Evolutionary conservation across 1,140 invertebrate species (phyloP).

Genomic region (Drosophila equinoxialis): DNA sequence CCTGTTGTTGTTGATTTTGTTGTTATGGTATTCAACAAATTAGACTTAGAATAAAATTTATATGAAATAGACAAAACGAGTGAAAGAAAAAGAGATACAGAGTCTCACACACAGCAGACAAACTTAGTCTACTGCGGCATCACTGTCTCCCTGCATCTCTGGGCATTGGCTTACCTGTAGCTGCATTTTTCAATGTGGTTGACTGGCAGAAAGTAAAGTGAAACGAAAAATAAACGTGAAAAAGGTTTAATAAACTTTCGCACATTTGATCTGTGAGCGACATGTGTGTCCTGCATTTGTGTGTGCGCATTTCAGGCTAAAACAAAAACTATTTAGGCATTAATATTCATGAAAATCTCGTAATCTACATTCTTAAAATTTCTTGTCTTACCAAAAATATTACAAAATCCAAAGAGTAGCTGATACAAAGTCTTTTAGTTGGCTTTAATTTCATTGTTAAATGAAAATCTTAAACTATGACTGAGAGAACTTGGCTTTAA

Average conservation of each 20-base stretch:
- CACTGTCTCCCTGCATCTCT: neutral
- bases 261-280: neutral
- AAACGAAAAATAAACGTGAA: neutral
- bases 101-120: neutral
- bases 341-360: too few relatives aligned
- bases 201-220: neutral
- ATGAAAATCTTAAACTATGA: neutral
- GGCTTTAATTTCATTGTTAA: too few relatives aligned
- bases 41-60: constrained; percentile 9
- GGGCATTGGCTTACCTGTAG: neutral
- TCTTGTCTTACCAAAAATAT: too few relatives aligned
- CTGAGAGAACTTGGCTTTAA: neutral
- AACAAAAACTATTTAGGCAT: too few relatives aligned
- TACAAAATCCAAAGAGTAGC: too few relatives aligned
- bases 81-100: neutral
- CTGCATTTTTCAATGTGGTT: constrained; percentile 8
- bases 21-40: constrained; percentile 7
- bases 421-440: too few relatives aligned
- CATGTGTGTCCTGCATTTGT: constrained; percentile 1
- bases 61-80: neutral
- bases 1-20: neutral
- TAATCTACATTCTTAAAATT: too few relatives aligned
- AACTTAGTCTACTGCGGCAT: neutral
- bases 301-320: neutral
- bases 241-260: constrained; percentile 1